Percentiles rank a stretch among this genome's conserved stretches.
These are phyloP conservation scores for Drosophila insularis DNA, from an alignment of 1,140 invertebrate species.

Conservation along the genomic window DNA sequence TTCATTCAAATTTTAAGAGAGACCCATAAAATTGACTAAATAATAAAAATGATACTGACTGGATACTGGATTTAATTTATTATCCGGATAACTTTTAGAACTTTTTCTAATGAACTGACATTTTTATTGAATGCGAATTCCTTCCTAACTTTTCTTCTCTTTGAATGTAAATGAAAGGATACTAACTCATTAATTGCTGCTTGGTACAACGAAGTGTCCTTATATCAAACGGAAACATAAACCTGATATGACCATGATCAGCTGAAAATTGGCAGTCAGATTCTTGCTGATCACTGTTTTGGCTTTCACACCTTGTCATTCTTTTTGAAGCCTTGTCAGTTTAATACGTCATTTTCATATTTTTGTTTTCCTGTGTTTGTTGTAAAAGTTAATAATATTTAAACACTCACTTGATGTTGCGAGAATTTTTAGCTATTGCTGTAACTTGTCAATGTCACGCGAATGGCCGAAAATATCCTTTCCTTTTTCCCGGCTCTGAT, in stretches of 20 bases:
- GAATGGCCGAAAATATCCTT: slow-evolving; percentile 55
- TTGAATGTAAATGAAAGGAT: too few species aligned
- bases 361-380: slow-evolving; percentile 6
- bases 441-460: slow-evolving; percentile 35
- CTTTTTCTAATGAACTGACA: too few species aligned
- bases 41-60: too few species aligned
- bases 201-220: not conserved
- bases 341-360: not conserved
- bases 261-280: not conserved
- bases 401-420: slow-evolving; percentile 64
- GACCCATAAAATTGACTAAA: too few species aligned
- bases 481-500: slow-evolving; percentile 38
- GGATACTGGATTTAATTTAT: too few species aligned
- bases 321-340: slow-evolving; percentile 10
- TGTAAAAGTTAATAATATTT: slow-evolving; percentile 40
- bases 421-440: slow-evolving; percentile 20
- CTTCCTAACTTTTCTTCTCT: too few species aligned
- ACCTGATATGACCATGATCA: not conserved
- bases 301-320: slow-evolving; percentile 48
- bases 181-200: too few species aligned
- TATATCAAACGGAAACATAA: not conserved
- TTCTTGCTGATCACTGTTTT: slow-evolving; percentile 43
- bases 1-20: too few species aligned
- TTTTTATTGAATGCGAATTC: too few species aligned
- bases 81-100: too few species aligned